Base-by-base conservation (phyloP, 2,888 invertebrate species). In the Drosophila greeni region DNA sequence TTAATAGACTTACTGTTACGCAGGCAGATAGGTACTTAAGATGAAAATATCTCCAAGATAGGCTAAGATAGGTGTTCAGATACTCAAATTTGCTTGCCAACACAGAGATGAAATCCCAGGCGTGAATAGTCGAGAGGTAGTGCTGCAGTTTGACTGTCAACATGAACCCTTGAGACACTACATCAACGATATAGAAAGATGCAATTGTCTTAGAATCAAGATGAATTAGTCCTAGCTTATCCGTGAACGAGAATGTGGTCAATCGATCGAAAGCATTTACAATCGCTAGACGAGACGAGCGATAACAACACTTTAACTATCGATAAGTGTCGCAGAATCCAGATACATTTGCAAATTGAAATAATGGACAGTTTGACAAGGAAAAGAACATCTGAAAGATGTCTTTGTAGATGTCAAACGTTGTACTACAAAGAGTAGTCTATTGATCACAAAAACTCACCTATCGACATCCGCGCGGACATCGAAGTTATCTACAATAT, bases 201-300 rank as follows among this genome's bases (percentile, higher is more conserved):
- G 40, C 23, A 40, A 42, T 14, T 42, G 39, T 14, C 39, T 39
- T 39, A 39, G 37, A 37, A 18, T 37, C 23, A 40, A 23, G 42
- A 42, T n/a, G 5, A 24, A 24, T 40, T 40, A 23, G 23, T 8
- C 8, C 4, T 23, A 14, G 12, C 26, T 26, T 43, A 43, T 6
- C 16, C 26, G 26, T 16, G 24, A 12, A 43, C 12, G 12, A 43
- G 18, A 45, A 45, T 29, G 14, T 45, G 18, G 29, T 29, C 29
- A 20, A 45, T 45, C 45, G 18, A 20, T 45, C 18, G 29, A 47
- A 14, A 31, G 45, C 29, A 31, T 31, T 47, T 47, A 47, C 83
- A 71, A 11, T 82, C 82, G 18, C 64, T 76, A n/a, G 5, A 20
- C 14, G 20, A 20, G 14, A 20, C 6, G 16, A 2, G 29, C 5